phyloP scores from a whole-genome alignment of 1,140 invertebrate genomes.

The Lepidurus packardi region DNA sequence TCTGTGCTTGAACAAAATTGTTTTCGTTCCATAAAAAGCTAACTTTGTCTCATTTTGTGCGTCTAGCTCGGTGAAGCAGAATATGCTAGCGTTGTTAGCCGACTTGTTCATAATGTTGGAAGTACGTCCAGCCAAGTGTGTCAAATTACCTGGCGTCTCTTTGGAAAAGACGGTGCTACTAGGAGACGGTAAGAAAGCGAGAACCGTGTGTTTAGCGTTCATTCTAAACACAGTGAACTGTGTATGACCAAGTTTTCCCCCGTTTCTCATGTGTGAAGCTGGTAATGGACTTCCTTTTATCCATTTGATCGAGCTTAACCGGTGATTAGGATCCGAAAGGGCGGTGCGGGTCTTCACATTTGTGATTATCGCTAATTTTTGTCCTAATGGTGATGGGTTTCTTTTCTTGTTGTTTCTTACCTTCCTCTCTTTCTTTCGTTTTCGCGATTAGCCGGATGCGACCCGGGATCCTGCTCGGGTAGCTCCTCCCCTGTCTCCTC shows the following conservation, averaged over 20 bases:
- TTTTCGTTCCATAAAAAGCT: no score
- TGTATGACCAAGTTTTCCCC: background rate
- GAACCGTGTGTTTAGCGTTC: no score
- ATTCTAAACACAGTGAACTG: no score
- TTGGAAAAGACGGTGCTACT: constrained; percentile 12
- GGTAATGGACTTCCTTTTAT: background rate
- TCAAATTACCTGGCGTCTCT: constrained; percentile 61
- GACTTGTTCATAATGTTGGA: constrained; percentile 94
- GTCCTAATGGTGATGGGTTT: constrained; percentile 1
- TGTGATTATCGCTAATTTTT: background rate
- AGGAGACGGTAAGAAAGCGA: background rate
- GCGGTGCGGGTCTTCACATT: background rate
- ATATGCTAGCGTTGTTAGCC: constrained; percentile 87
- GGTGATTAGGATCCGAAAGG: background rate
- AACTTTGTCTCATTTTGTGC: constrained; percentile 37
- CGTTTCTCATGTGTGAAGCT: background rate
- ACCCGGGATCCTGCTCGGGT: constrained; percentile 74
- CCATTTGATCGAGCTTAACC: background rate
- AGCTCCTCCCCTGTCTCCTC: constrained; percentile 49
- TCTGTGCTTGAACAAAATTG: no score
- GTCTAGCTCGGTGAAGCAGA: constrained; percentile 78
- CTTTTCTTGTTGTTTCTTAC: background rate
- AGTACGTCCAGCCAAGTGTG: constrained; percentile 82
- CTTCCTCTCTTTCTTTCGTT: background rate
- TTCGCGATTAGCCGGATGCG: constrained; percentile 33